Conservation (phyloP, 2,113 vertebrate genomes). For the Martes martes region DNA sequence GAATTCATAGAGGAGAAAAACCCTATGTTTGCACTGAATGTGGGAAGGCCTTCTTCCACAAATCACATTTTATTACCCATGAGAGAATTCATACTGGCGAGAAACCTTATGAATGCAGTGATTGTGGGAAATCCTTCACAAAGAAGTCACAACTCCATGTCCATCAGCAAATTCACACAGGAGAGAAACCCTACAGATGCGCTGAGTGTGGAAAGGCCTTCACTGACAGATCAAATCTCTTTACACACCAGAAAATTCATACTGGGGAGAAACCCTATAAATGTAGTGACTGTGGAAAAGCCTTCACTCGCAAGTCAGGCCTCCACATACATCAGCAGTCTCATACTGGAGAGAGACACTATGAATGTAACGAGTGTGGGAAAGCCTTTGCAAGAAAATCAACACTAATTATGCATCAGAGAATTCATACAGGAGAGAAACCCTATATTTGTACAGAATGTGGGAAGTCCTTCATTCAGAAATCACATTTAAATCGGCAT, state of each 20-base stretch:
- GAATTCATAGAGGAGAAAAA: conserved; percentile 60
- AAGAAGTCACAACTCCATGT: conserved; percentile 68
- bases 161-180: conserved; percentile 67
- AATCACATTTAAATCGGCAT: conserved; percentile 69
- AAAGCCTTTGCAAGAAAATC: conserved; percentile 73
- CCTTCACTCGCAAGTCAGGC: conserved; percentile 68
- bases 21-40: conserved; percentile 57
- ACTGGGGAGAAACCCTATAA: conserved; percentile 73
- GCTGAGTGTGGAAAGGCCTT: conserved; percentile 73
- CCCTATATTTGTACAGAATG: conserved; percentile 69
- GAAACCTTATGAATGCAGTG: conserved; percentile 54
- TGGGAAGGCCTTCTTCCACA: conserved; percentile 65
- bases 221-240: conserved; percentile 66
- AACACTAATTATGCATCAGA: conserved; percentile 69
- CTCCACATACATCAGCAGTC: conserved; percentile 68
- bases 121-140: conserved; percentile 66
- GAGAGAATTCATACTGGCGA: conserved; percentile 66
- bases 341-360: conserved; percentile 73
- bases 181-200: conserved; percentile 71
- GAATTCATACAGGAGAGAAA: conserved; percentile 73
- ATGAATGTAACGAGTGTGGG: conserved; percentile 66
- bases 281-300: conserved; percentile 74
- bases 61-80: conserved; percentile 61
- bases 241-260: conserved; percentile 75
- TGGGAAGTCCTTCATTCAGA: conserved; percentile 71